Evolutionary conservation across 2,888 invertebrate species (phyloP).

Genomic region (Melikaiella ostensackeni): DNA sequence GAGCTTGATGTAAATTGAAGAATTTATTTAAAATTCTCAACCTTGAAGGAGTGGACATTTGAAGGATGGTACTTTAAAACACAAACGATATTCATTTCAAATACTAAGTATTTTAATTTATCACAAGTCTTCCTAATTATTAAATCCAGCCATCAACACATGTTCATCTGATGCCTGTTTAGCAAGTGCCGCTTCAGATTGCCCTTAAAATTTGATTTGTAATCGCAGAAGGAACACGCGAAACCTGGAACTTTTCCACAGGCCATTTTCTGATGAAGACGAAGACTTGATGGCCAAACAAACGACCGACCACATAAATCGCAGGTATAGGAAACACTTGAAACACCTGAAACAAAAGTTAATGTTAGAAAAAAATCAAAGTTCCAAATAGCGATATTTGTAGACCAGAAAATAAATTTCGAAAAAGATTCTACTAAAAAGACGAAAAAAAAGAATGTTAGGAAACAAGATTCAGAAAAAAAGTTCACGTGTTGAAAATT

Average conservation of each 20-base stretch:
- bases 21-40: not conserved
- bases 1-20: not conserved
- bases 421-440: not conserved
- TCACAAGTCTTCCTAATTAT: not conserved
- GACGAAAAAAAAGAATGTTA: not conserved
- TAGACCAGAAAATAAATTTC: not conserved
- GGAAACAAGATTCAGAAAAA: not conserved
- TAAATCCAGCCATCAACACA: constrained; percentile 44
- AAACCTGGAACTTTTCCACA: constrained; percentile 70
- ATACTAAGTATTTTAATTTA: not conserved
- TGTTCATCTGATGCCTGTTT: constrained; percentile 58
- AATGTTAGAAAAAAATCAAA: constrained; percentile 55
- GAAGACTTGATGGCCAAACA: constrained; percentile 67
- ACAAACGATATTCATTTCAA: not conserved
- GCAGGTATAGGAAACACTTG: constrained; percentile 58
- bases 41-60: not conserved
- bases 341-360: constrained; percentile 66
- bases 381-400: not conserved
- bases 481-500: not conserved
- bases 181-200: constrained; percentile 69
- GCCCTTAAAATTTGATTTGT: constrained; percentile 70
- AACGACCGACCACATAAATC: constrained; percentile 65
- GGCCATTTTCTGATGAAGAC: constrained; percentile 67
- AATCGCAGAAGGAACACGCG: constrained; percentile 64
- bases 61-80: no score